Evolutionary conservation across 30 jellyfish, hydroid and myxozoan genomes (phyloP), one percentile per base, ranked within the genome.

Genomic region (Hydractinia echinata): DNA sequence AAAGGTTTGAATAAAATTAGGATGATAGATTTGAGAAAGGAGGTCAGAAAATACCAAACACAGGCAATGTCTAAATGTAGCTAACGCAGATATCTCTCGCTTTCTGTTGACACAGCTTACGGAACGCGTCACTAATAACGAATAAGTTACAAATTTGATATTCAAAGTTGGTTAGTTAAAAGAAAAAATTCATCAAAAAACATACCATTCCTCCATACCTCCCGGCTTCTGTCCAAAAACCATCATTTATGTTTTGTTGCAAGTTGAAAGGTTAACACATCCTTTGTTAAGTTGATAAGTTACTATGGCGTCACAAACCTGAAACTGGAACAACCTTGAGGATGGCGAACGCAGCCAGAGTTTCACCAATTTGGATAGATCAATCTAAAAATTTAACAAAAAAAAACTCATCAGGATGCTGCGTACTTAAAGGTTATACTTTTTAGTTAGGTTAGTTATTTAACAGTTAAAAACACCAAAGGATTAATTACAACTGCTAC

Each of bases 291-390:
- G 60, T 60, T 53, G 73, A 61, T 53, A 77, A 19, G 76, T 77
- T n/a, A 64, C 80, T 53, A 77, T 54, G 6, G 76, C 19, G n/a
- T 3, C 61, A 77, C 85, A 77, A n/a, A 64, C 51, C 16, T 18
- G 21, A 54, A 15, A 77, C 54, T 14, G 82, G 5, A n/a, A 44
- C 85, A 77, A 54, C 5, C 82, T 8, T 15, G 1, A 18, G 85
- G 85, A 55, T 3, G 16, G 53, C 73, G 73, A 60, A 77, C n/a
- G 73, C 85, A 77, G 51, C 66, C 18, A 52, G 44, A 8, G 61
- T 44, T 30, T 44, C 6, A 52, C 66, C 85, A 54, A 77, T 52
- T 16, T 21, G n/a, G 76, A 52, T n/a, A 77, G 13, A 77, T 77
- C 85, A 8, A 62, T 13, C 85, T 74, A 64, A 64, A 64, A 64